Base-by-base conservation (phyloP, 1,140 invertebrate species). In the Choristoneura fumiferana region DNA sequence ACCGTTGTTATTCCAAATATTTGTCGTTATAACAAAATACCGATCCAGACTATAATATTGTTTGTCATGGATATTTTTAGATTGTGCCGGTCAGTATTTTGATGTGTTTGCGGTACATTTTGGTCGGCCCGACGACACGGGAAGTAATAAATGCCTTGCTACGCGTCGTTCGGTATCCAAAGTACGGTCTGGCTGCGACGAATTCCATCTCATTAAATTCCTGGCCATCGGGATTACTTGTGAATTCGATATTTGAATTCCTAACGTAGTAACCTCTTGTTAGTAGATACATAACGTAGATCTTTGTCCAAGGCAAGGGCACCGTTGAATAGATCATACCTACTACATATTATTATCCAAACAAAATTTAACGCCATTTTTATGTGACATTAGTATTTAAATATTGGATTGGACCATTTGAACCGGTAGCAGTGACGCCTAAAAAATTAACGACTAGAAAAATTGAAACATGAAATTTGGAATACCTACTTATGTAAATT, bases 61-160 rank as follows among this genome's bases (percentile, higher is more conserved):
- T 33, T 58, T 38, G 64, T 68, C 59, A 63, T 38, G 39, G 45
- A 53, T 83, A 81, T 80, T 78, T 73, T 76, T 77, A 76, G 71
- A 58, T 66, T 73, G 68, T 69, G 72, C 67, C 63, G 58, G 64
- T 63, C 61, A 69, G 58, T 69, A 75, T 75, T 81, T 82, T 79
- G 71, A 81, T 78, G 68, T 57, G 64, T 75, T 73, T 76, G 78
- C 65, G 63, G 60, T 68, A 69, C 64, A 73, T 71, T 71, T 76
- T 65, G 69, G 74, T 68, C 62, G 58, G 62, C 53, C 43, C 65
- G 71, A 73, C 73, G 68, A 76, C 76, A 76, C 81, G 73, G 84
- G 80, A 84, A 84, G 76, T 82, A 67, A 72, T 87, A 81, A 87
- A 82, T 63, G 71, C 53, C 60, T 57, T 45, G 60, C 57, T 61